A percentile compares a stretch with the other conserved stretches of the same genome.
Evolutionary conservation across 2,888 invertebrate genomes (phyloP).

Genomic region (Ligdia adustata): DNA sequence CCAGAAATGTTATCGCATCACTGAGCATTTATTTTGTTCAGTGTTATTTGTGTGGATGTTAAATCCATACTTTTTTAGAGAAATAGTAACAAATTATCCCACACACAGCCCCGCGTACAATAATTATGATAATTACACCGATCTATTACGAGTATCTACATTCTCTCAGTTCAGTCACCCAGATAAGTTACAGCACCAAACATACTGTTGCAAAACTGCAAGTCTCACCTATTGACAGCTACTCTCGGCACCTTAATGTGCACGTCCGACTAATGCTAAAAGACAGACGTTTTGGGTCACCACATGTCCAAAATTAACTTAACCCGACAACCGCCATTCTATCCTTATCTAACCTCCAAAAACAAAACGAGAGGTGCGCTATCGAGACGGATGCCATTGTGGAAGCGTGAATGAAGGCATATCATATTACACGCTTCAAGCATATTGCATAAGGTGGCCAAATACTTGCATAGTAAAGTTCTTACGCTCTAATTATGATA

Average conservation of each 20-base stretch:
- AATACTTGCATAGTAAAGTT: conserved; percentile 57
- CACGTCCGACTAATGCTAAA: conserved; percentile 52
- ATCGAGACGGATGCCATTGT: conserved; percentile 11
- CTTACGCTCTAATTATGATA: conserved; percentile 72
- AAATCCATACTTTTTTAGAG: too few species aligned
- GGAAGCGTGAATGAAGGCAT: conserved; percentile 24
- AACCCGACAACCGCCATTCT: conserved; percentile 28
- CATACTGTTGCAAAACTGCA: conserved; percentile 31
- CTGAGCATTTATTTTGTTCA: too few species aligned
- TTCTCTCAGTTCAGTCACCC: conserved; percentile 17
- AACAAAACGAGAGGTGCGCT: conserved; percentile 27
- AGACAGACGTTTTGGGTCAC: conserved; percentile 49
- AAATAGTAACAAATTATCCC: too few species aligned
- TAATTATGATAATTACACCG: too few species aligned
- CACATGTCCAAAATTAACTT: conserved; percentile 37
- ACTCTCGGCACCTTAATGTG: conserved; percentile 48
- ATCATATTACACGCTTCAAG: conserved; percentile 54
- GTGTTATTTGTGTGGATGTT: too few species aligned
- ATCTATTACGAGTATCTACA: too few species aligned
- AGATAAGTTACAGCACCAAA: conserved; percentile 16
- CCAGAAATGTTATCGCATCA: too few species aligned
- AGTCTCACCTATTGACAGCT: conserved; percentile 41
- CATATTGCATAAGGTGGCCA: conserved; percentile 54
- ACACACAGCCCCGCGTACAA: too few species aligned
- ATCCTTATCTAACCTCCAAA: conserved; percentile 22